Evolutionary conservation across 2,888 invertebrate species (phyloP).

Genomic region (Trachelus stipa): DNA sequence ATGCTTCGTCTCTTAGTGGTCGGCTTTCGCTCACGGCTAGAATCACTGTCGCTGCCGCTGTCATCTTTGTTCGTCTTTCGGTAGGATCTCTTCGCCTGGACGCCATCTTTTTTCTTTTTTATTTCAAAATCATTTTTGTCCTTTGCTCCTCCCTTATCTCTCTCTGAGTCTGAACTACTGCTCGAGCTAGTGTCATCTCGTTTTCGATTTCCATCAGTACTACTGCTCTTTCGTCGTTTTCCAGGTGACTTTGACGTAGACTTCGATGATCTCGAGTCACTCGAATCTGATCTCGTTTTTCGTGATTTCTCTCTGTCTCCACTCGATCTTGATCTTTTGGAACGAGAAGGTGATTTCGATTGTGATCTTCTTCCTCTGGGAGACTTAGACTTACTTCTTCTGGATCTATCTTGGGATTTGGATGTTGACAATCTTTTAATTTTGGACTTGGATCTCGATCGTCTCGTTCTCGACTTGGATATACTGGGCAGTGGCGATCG

Average conservation of each 20-base stretch:
- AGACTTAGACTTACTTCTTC: constrained; percentile 55
- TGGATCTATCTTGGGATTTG: constrained; percentile 53
- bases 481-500: constrained; percentile 43
- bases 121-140: constrained; percentile 76
- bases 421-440: constrained; percentile 51
- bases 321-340: constrained; percentile 48
- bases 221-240: constrained; percentile 50
- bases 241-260: constrained; percentile 58
- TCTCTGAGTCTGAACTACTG: constrained; percentile 52
- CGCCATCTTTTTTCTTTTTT: constrained; percentile 81
- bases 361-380: constrained; percentile 59
- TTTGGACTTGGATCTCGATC: constrained; percentile 45
- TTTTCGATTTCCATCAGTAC: constrained; percentile 45
- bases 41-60: constrained; percentile 72
- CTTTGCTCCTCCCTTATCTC: constrained; percentile 56
- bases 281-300: constrained; percentile 62
- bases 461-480: not conserved
- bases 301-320: constrained; percentile 62
- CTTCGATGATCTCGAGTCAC: constrained; percentile 57
- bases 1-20: constrained; percentile 57
- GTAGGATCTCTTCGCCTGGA: constrained; percentile 90
- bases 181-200: constrained; percentile 50
- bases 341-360: constrained; percentile 44
- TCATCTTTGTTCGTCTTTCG: constrained; percentile 85
- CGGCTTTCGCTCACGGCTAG: constrained; percentile 71